Percentiles rank a stretch among this genome's conserved stretches.
phyloP scores from a whole-genome alignment of 2,113 vertebrate genomes.

The Puntigrus tetrazona region DNA sequence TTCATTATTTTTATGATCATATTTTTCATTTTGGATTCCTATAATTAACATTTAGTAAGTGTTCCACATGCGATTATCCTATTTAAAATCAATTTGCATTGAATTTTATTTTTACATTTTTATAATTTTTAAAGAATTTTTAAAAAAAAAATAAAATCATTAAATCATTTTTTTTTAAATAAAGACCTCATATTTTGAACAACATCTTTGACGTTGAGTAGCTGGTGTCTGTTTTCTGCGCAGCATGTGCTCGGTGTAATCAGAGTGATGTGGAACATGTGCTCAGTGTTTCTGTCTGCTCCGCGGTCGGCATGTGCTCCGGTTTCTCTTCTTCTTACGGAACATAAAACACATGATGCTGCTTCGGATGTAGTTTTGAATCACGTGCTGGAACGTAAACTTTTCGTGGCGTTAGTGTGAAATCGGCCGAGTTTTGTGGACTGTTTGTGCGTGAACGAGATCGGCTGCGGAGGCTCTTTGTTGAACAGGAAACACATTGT shows the following conservation, averaged over 20 bases:
- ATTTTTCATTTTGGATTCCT: not conserved
- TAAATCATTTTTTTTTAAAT: too few species aligned
- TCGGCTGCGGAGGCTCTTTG: not conserved
- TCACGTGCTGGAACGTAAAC: not conserved
- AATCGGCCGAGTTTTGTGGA: not conserved
- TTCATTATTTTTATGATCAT: not conserved
- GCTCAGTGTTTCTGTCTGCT: not conserved
- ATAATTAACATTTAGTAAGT: not conserved
- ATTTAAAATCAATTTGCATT: too few species aligned
- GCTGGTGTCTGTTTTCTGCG: too few species aligned
- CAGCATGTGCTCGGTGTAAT: not conserved
- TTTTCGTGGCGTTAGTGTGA: not conserved
- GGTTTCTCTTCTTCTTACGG: not conserved
- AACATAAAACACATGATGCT: not conserved
- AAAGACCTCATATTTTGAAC: too few species aligned
- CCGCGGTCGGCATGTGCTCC: not conserved
- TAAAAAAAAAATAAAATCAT: too few species aligned
- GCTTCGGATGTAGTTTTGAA: not conserved
- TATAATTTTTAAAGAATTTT: too few species aligned
- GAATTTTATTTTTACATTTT: not conserved
- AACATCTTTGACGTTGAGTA: too few species aligned
- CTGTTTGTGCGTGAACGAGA: not conserved
- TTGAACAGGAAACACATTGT: conserved; percentile 13
- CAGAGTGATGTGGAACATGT: not conserved
- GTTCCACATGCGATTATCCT: not conserved